Percentiles rank a stretch among this genome's conserved stretches.
Conservation (phyloP, 2,113 vertebrate genomes). For the Corvus moneduloides region DNA sequence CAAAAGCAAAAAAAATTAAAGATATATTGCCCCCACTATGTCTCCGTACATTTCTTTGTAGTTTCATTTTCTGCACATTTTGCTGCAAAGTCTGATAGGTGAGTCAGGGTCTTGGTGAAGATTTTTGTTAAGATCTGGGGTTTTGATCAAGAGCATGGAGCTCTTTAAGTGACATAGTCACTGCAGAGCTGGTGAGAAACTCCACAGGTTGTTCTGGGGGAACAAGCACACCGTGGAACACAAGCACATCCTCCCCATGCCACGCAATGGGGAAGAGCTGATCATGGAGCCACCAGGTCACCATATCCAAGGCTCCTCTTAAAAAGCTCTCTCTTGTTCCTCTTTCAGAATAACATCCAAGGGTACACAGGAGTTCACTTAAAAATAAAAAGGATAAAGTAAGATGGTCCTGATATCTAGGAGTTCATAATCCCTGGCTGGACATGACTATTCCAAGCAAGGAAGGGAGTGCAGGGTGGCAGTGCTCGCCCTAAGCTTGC, state of each 20-base stretch:
- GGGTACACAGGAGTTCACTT: background rate
- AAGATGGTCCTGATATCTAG: background rate
- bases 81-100: background rate
- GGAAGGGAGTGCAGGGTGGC: background rate
- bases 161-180: background rate
- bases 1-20: conserved; percentile 74
- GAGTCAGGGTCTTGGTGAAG: background rate
- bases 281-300: background rate
- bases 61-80: background rate
- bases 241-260: rapidly evolving
- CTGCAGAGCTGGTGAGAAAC: background rate
- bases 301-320: background rate
- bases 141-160: background rate
- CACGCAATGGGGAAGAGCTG: background rate
- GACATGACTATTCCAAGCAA: background rate
- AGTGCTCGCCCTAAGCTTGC: rapidly evolving
- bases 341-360: background rate
- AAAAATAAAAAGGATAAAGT: background rate
- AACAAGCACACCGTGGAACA: background rate
- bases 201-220: background rate
- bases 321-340: background rate
- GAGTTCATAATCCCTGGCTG: background rate
- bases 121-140: background rate
- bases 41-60: background rate
- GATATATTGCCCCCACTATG: conserved; percentile 60